phyloP scores from a whole-genome alignment of 2,113 vertebrate species.

The Rhabdornis inornatus region DNA sequence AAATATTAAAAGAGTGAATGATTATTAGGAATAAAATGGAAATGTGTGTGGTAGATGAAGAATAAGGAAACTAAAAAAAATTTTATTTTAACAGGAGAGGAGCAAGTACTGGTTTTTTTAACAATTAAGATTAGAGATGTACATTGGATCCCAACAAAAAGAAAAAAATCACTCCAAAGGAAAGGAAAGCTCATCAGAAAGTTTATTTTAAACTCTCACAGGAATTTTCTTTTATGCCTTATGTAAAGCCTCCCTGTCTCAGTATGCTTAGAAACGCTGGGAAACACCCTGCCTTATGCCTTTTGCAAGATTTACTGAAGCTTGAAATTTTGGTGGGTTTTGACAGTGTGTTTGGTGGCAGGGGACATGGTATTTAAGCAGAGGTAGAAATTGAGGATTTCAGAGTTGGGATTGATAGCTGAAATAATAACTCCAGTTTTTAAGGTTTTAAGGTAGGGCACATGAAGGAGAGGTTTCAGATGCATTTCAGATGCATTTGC shows the following conservation, averaged over 20 bases:
- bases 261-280: background rate
- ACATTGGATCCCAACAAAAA: background rate
- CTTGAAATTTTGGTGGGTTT: background rate
- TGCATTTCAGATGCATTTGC: background rate
- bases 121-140: background rate
- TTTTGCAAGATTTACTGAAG: background rate
- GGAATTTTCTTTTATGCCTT: background rate
- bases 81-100: background rate
- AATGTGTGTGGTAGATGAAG: background rate
- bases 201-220: background rate
- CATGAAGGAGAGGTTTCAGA: background rate
- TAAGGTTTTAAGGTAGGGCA: background rate
- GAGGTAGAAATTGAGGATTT: background rate
- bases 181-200: background rate
- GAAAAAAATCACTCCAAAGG: background rate
- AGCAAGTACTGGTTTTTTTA: rapidly evolving
- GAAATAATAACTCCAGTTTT: background rate
- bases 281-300: background rate
- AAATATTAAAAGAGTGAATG: background rate
- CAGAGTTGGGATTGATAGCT: background rate
- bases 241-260: background rate
- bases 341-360: rapidly evolving
- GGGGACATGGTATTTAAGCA: background rate
- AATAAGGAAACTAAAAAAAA: background rate
- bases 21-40: background rate